Base-by-base conservation (phyloP, 1,140 invertebrate genomes). In the Idris sp. region DNA sequence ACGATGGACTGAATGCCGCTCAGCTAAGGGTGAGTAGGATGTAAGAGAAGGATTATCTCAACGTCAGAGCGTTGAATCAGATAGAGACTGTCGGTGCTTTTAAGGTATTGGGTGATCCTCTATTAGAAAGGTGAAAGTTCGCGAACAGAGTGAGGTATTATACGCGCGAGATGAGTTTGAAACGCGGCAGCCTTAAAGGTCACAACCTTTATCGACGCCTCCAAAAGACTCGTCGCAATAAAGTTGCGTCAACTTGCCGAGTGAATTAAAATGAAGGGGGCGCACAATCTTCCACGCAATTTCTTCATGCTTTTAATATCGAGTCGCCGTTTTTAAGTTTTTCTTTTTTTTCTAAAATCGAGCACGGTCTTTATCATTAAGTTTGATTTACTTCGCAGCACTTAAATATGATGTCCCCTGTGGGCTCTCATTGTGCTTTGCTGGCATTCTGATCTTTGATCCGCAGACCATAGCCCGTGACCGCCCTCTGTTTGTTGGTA, bases 21-120 rank as follows among this genome's bases (percentile, higher is more conserved):
- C 14, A 43, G 16, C 51, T 36, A 40, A 64, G 71, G 74, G 43
- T 67, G 69, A 76, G 69, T 58, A 71, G 78, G 72, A 80, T 83
- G 83, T 84, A 82, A 80, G 81, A 83, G 81, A 82, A 78, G 82
- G 83, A 82, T 85, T 86, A 83, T 84, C 79, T 78, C 56, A 75
- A 51, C 75, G 74, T 77, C 64, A 64, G 65, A 48, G 64, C 56
- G 76, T 74, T 68, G 77, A 79, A 81, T 81, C 79, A 79, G 82
- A 82, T 81, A 78, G 80, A 44, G 68, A 65, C 53, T 77, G 76
- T 54, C 69, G 59, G 67, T 58, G 80, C 79, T 82, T 82, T 82
- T 80, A 83, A 84, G 82, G 77, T 84, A 83, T 83, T 84, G 81
- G 69, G 71, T 65, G 74, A 73, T 78, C 61, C 69, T 56, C 38